Percentiles rank a stretch among this genome's conserved stretches.
phyloP scores from a whole-genome alignment of 1,140 invertebrate species.

The Eumeta japonica region DNA sequence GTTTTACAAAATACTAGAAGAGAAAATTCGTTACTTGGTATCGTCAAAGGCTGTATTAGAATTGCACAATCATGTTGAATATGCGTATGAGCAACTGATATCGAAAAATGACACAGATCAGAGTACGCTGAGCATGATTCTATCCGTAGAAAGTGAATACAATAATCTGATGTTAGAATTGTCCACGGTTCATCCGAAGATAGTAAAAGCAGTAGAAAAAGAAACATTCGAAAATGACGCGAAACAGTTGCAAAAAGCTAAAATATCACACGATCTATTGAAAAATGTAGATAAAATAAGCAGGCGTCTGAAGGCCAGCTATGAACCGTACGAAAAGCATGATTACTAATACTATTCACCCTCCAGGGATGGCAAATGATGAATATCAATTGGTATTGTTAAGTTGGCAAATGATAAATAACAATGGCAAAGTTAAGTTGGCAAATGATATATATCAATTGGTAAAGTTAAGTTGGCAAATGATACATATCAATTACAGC shows the following conservation, averaged over 20 bases:
- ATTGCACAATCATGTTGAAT: slow-evolving; percentile 63
- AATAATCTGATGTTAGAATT: slow-evolving; percentile 58
- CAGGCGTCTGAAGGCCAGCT: slow-evolving; percentile 49
- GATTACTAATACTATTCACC: no score
- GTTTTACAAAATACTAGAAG: slow-evolving; percentile 34
- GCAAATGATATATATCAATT: no score
- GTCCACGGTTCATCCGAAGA: slow-evolving; percentile 57
- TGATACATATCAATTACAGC: no score
- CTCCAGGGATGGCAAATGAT: neutral
- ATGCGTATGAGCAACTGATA: slow-evolving; percentile 63
- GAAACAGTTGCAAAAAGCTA: slow-evolving; percentile 57
- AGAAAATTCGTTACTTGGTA: slow-evolving; percentile 39
- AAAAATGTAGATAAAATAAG: slow-evolving; percentile 56
- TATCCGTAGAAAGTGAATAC: slow-evolving; percentile 60
- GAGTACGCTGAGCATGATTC: slow-evolving; percentile 60
- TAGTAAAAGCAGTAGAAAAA: slow-evolving; percentile 59
- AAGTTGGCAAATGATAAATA: no score
- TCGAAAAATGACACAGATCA: slow-evolving; percentile 58
- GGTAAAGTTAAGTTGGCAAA: no score
- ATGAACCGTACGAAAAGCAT: no score
- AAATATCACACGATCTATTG: slow-evolving; percentile 60
- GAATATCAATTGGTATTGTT: no score
- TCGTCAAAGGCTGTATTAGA: slow-evolving; percentile 60
- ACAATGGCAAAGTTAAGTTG: no score
- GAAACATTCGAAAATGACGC: slow-evolving; percentile 61